Base-by-base conservation (phyloP, 2,797 vertebrate genomes). In the Lepus townsendii region DNA sequence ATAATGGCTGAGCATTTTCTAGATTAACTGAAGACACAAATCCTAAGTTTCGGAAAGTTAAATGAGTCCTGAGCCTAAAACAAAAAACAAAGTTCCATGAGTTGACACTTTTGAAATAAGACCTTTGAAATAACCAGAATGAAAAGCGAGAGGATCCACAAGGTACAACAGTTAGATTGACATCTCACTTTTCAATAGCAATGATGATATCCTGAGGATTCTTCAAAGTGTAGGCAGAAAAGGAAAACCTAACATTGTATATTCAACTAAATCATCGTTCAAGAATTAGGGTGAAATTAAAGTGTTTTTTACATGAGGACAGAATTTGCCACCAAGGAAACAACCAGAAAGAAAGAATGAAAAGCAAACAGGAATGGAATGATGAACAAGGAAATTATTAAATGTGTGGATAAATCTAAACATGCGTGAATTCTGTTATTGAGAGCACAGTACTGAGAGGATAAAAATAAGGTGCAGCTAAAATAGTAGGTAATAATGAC, bases 41-140 rank as follows among this genome's bases (percentile, higher is more conserved):
- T 73, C 6, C 30, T 71, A 60, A 88, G 92, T 66, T 71, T 73
- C 17, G 76, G 52, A 65, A 93, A 90, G 66, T 79, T 75, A 47
- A 90, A 4, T 65, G 69, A 89, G 66, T 77, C 30, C 80, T 79
- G 32, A 83, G 38, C 50, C 63, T 38, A 14, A 88, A 38, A 12
- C n/a, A 72, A 79, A 62, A 26, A 17, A 32, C 14, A 16, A 88
- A 66, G 26, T 73, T 22, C 30, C 22, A n/a, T 68, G 63, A 38
- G 38, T 87, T 42, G 52, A 85, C n/a, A 79, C 12, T 66, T 32
- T 19, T 71, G 47, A 52, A 68, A 54, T 26, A 63, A 80, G 73
- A 76, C 88, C 65, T 77, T 72, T 27, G 30, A 66, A 50, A 35
- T 12, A 88, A 63, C 26, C 8, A 38, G 77, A 87, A 57, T 52